These are phyloP conservation scores for Apodemia hepburni DNA, from an alignment of 2,888 invertebrate genomes.

Conservation along the genomic window DNA sequence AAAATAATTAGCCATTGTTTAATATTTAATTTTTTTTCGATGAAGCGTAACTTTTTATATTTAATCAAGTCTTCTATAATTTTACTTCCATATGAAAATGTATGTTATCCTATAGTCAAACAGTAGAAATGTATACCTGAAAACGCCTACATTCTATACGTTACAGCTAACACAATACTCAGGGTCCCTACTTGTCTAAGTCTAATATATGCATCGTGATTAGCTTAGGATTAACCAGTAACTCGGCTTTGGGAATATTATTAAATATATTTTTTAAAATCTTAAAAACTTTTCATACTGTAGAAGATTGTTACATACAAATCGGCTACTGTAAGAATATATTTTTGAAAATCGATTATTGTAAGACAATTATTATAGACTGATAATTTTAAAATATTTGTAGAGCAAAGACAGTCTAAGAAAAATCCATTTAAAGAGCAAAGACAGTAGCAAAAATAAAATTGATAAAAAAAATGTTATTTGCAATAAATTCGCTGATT, in stretches of 20 bases:
- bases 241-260: neutral
- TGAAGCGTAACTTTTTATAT: too few species aligned
- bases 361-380: neutral
- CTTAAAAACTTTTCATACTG: neutral
- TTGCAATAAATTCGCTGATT: too few species aligned
- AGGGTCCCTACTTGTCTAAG: neutral
- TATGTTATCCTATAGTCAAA: too few species aligned
- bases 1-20: too few species aligned
- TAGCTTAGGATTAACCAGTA: neutral
- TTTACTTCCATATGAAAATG: too few species aligned
- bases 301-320: neutral
- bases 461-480: too few species aligned
- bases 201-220: neutral
- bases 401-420: too few species aligned
- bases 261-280: neutral
- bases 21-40: too few species aligned
- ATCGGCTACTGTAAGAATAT: neutral
- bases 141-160: neutral
- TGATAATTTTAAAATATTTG: too few species aligned
- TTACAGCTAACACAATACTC: neutral
- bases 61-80: too few species aligned
- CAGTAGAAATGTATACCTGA: neutral
- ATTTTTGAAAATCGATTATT: neutral
- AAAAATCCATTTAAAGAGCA: neutral
- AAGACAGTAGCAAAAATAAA: neutral